Percentiles rank a stretch among this genome's conserved stretches.
Conservation (phyloP, 2,113 vertebrate species). For the Varanus salvator region DNA sequence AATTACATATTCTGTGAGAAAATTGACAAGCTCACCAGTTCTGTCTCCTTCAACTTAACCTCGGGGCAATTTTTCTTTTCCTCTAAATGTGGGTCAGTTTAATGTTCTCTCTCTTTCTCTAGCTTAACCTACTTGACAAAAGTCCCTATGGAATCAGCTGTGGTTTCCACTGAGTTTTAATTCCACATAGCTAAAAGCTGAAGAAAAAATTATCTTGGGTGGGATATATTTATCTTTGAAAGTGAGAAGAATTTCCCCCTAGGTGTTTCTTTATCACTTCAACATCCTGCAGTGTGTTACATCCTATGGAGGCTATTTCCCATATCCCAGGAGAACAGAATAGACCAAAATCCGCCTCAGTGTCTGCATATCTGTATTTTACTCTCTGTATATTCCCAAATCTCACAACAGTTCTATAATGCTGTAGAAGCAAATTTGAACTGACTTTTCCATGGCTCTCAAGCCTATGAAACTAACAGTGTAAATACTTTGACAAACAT, state of each 20-base stretch:
- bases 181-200: conserved; percentile 6
- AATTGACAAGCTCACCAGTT: background rate
- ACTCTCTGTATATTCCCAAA: background rate
- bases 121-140: background rate
- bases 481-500: background rate
- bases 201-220: background rate
- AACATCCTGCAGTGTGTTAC: too few relatives aligned
- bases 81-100: conserved; percentile 10
- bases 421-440: background rate
- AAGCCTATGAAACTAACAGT: background rate
- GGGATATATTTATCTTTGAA: background rate
- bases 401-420: background rate
- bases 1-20: conserved; percentile 18
- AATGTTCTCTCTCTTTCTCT: conserved; percentile 37
- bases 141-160: background rate
- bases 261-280: background rate
- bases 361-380: background rate
- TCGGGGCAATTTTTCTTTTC: background rate
- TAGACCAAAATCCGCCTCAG: background rate
- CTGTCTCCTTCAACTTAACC: conserved; percentile 7
- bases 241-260: background rate
- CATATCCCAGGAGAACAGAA: background rate
- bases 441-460: background rate
- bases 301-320: background rate
- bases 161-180: conserved; percentile 39